Conservation (phyloP, 2,113 vertebrate genomes). For the Dasyornis broadbenti region DNA sequence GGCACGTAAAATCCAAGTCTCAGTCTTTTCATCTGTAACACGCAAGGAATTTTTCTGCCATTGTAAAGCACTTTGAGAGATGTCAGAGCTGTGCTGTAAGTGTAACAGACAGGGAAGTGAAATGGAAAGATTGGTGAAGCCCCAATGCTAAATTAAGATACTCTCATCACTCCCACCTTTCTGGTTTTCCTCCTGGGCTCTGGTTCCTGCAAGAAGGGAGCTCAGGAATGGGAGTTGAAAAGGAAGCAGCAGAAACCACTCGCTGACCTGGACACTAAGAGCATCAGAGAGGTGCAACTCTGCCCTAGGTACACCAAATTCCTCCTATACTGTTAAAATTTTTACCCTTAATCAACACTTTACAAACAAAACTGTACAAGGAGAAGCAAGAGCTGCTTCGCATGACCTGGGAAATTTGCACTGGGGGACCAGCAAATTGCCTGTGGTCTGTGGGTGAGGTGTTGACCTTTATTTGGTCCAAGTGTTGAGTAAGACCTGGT, state of each 20-base stretch:
- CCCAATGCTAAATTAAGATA: background rate
- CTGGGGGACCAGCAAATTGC: background rate
- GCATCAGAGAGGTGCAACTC: background rate
- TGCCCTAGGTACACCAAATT: background rate
- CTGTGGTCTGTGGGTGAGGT: background rate
- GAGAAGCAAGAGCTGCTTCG: background rate
- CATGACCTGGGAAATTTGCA: no score
- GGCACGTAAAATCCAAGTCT: background rate
- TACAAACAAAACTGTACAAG: background rate
- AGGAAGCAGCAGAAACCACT: background rate
- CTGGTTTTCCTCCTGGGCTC: background rate
- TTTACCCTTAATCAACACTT: background rate
- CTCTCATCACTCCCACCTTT: background rate
- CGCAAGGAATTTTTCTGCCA: background rate
- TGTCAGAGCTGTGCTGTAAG: background rate
- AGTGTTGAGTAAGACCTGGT: background rate
- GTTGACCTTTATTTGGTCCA: background rate
- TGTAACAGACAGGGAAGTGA: background rate
- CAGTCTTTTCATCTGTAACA: background rate
- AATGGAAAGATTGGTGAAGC: background rate
- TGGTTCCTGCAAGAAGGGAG: background rate
- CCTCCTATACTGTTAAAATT: background rate
- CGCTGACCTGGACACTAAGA: background rate
- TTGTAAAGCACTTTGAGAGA: background rate
- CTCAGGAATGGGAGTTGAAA: rapidly evolving